These are phyloP conservation scores for Heterohyrax brucei DNA, from an alignment of 2,797 vertebrate genomes.

Conservation along the genomic window DNA sequence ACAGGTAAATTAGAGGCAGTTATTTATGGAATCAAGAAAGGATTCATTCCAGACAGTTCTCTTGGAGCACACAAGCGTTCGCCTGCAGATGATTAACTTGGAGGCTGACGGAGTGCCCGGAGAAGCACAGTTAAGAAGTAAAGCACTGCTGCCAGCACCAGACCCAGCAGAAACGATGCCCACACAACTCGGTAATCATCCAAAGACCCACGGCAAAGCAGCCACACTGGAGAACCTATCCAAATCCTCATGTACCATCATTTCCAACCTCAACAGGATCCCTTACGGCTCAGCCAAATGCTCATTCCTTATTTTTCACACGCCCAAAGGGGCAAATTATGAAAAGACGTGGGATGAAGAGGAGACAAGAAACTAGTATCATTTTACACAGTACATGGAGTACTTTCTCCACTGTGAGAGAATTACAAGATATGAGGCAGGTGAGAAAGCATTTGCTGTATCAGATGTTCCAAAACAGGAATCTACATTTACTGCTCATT, in stretches of 20 bases:
- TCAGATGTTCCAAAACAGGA: background rate
- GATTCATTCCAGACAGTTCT: background rate
- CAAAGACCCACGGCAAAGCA: background rate
- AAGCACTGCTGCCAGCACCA: background rate
- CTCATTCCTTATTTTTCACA: background rate
- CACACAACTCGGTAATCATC: background rate
- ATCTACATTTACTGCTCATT: background rate
- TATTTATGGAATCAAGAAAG: conserved; percentile 46
- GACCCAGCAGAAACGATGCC: background rate
- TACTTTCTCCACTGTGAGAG: background rate
- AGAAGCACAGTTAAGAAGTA: background rate
- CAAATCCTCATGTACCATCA: background rate
- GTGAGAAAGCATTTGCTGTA: conserved; percentile 18
- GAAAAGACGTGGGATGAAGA: conserved; percentile 8
- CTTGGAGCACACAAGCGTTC: background rate
- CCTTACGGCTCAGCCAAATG: background rate
- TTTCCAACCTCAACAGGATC: background rate
- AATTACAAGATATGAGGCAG: conserved; percentile 24
- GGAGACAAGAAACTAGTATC: background rate
- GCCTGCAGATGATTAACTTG: background rate
- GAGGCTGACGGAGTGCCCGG: background rate
- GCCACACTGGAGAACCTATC: background rate
- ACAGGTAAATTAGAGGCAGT: background rate
- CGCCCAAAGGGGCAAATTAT: background rate
- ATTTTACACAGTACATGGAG: background rate